Evolutionary conservation across 35 echinoderm and acorn worm genomes (phyloP), one percentile per base, ranked within the genome.

Genomic region (Chiridota heheva): DNA sequence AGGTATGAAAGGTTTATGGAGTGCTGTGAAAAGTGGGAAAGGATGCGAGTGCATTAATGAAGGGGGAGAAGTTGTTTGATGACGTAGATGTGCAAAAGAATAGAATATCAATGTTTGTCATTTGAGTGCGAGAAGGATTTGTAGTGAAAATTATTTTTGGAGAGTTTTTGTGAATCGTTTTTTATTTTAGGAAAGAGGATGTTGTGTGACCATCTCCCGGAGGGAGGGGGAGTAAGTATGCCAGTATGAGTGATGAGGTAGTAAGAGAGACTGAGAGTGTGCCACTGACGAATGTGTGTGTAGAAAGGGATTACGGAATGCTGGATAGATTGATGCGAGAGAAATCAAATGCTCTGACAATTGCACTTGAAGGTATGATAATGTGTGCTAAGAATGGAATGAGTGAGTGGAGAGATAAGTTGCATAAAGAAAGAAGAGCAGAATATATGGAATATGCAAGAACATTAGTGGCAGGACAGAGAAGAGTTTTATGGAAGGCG

Each of bases 291-390:
- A 77, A 77, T 57, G 73, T 77, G 5, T 44, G 47, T 57, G 73
- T 77, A 29, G 73, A 77, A 37, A 77, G 73, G 48, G 44, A 77
- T 48, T 77, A 56, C 31, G 73, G 73, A 7, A 51, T 77, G 73
- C 8, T 77, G 36, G 73, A 77, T 58, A 77, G 73, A 55, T 7
- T 77, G 42, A 77, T 77, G 29, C 20, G 42, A 25, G 44, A 46
- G 20, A 77, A 77, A 77, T 49, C 73, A 7, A 53, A n/a, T 48
- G 48, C 18, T 0, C 43, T 35, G 33, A 44, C 39, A 18, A 42
- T 77, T 13, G 73, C 45, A 16, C 58, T 34, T 55, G 73, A 77
- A 30, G 44, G 47, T 2, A 13, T 44, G 69, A 73, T 2, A 44
- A 18, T 73, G 37, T 73, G 22, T 73, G 69, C 32, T 44, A 72